Base-by-base conservation (phyloP, 2,113 vertebrate genomes). In the Colistium nudipinnis region DNA sequence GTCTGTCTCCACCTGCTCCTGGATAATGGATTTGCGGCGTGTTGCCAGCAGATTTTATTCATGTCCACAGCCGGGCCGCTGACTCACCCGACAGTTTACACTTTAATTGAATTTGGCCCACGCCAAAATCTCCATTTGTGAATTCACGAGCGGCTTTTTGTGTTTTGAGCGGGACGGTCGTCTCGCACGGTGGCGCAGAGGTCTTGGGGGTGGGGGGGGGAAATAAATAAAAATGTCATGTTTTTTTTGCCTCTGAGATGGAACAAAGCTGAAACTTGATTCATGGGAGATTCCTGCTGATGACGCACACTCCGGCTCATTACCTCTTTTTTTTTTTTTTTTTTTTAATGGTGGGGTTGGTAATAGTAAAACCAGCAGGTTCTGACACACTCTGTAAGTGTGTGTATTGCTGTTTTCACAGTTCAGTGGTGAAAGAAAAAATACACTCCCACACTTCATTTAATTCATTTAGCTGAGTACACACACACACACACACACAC, bases 81-180 rank as follows among this genome's bases (percentile, higher is more conserved):
- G 78, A 76, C 67, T 79, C 72, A 67, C 35, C 11, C 25, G 68
- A 25, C 63, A 28, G 27, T 74, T 78, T 56, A 72, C 70, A 61
- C 48, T 78, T 78, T 76, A 70, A 86, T 76, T 70, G 52, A 13
- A 11, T 45, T 41, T 51, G 25, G 17, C 19, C 20, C 4, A 8
- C 31, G 82, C 56, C 77, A 78, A 51, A 78, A 65, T 78, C 52
- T 72, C 63, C 68, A 71, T 74, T 72, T 70, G 59, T 38, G 51
- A 74, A 74, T 65, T 74, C n/a, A 41, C 51, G 57, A 41, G 22
- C 13, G 2, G 27, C 43, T 52, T 52, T 68, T n/a, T 4, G 25
- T 67, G 41, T 49, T n/a, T 38, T 55, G 14, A 44, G 44, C 48
- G 68, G 48, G 27, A 27, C 41, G 55, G 49, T 72, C 49, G 19